phyloP scores from a whole-genome alignment of 2,113 vertebrate species.

The Chaetura pelagica region DNA sequence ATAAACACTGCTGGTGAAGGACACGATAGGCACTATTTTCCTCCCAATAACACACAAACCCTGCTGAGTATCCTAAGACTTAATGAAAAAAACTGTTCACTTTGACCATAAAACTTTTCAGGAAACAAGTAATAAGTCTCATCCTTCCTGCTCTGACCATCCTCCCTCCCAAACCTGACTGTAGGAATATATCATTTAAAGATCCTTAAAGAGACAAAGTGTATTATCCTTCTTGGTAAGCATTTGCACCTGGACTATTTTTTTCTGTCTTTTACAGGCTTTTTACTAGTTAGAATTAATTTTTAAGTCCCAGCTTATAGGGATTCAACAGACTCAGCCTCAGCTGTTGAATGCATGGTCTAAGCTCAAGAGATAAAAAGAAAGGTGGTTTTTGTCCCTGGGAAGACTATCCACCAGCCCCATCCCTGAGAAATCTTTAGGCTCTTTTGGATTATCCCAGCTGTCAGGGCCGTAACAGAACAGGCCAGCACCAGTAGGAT shows the following conservation, averaged over 20 bases:
- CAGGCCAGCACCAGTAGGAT: neutral
- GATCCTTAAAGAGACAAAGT: neutral
- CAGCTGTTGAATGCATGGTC: neutral
- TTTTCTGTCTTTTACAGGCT: neutral
- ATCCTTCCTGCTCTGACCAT: neutral
- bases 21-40: neutral
- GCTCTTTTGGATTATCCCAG: neutral
- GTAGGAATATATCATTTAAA: neutral
- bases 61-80: neutral
- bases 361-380: neutral
- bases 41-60: neutral
- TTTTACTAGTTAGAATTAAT: neutral
- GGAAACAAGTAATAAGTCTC: neutral
- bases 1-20: neutral
- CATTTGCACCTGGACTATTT: neutral
- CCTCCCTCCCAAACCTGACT: neutral
- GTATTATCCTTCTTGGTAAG: neutral
- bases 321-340: neutral
- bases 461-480: neutral
- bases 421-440: neutral
- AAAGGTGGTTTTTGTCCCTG: neutral
- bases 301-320: neutral
- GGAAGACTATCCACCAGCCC: neutral
- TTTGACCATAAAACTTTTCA: neutral
- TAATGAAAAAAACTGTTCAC: neutral